Conservation (phyloP, 2,888 invertebrate species). For the Drosophila barbarae region DNA sequence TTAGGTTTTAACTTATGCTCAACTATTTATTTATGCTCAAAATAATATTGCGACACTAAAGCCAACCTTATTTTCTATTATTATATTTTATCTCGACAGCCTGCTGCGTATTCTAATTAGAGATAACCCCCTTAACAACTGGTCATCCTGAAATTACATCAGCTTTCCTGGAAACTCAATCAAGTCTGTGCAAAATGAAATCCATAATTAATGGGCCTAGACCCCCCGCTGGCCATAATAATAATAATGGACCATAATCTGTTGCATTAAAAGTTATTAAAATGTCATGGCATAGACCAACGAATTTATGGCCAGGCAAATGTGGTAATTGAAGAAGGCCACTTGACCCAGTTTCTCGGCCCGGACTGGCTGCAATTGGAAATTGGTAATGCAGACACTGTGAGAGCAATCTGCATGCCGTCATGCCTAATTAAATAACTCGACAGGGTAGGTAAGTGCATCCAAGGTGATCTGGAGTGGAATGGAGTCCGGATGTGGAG, state of each 20-base stretch:
- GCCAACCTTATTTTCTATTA: not conserved
- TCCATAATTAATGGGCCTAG: slow-evolving; percentile 46
- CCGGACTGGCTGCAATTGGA: slow-evolving; percentile 26
- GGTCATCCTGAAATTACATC: not conserved
- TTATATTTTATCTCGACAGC: not conserved
- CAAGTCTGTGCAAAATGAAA: slow-evolving; percentile 30
- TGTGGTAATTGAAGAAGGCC: slow-evolving; percentile 46
- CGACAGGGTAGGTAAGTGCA: slow-evolving; percentile 27
- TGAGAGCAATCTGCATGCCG: slow-evolving; percentile 28
- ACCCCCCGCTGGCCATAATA: slow-evolving; percentile 21
- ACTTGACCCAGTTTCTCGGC: slow-evolving; percentile 48
- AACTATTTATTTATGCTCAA: not conserved
- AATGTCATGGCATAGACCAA: slow-evolving; percentile 29
- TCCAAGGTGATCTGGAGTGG: slow-evolving; percentile 21
- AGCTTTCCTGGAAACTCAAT: slow-evolving; percentile 15
- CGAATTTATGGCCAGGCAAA: slow-evolving; percentile 41
- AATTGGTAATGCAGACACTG: slow-evolving; percentile 21
- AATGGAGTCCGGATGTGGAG: slow-evolving; percentile 12
- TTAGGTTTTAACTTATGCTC: not conserved
- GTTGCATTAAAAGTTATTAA: slow-evolving; percentile 50
- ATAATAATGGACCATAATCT: slow-evolving; percentile 36
- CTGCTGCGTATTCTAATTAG: not conserved
- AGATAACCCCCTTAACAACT: slow-evolving; percentile 2
- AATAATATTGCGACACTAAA: not conserved
- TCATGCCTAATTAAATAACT: slow-evolving; percentile 57